phyloP scores from a whole-genome alignment of 2,888 invertebrate genomes.

The Cheilosia variabilis region DNA sequence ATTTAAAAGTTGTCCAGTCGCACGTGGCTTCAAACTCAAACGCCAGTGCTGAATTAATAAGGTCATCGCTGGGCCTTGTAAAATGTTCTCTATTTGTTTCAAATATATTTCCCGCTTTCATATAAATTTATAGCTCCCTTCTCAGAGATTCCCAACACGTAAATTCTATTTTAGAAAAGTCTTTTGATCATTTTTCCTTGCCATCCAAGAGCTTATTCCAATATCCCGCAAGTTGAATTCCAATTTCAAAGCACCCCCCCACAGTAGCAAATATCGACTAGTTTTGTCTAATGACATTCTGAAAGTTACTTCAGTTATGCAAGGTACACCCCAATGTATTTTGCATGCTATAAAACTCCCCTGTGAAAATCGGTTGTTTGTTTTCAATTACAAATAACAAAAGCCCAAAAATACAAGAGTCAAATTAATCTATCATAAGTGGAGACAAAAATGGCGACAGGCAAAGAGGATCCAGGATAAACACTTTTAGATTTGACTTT shows the following conservation, averaged over 20 bases:
- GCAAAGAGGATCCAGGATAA: background rate
- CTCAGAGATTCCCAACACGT: slow-evolving; percentile 11
- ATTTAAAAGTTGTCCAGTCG: no score
- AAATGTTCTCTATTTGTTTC: background rate
- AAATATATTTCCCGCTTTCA: background rate
- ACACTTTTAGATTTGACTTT: slow-evolving; percentile 9
- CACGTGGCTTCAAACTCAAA: no score
- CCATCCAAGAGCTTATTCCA: slow-evolving; percentile 14
- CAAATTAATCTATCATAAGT: slow-evolving; percentile 17
- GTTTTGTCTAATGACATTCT: no score
- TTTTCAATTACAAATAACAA: background rate
- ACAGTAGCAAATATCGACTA: no score
- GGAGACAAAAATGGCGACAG: background rate
- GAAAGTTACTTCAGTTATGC: no score
- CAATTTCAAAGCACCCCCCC: no score
- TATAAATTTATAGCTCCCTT: background rate
- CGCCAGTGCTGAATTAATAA: no score
- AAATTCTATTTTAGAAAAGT: background rate
- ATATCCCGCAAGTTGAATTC: background rate
- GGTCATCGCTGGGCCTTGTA: no score
- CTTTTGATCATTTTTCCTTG: background rate
- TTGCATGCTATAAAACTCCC: background rate
- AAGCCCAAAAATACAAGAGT: background rate
- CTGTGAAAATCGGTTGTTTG: background rate
- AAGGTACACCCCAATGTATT: no score